Conservation (phyloP, 2,888 invertebrate species). For the Dastarcus helophoroides region DNA sequence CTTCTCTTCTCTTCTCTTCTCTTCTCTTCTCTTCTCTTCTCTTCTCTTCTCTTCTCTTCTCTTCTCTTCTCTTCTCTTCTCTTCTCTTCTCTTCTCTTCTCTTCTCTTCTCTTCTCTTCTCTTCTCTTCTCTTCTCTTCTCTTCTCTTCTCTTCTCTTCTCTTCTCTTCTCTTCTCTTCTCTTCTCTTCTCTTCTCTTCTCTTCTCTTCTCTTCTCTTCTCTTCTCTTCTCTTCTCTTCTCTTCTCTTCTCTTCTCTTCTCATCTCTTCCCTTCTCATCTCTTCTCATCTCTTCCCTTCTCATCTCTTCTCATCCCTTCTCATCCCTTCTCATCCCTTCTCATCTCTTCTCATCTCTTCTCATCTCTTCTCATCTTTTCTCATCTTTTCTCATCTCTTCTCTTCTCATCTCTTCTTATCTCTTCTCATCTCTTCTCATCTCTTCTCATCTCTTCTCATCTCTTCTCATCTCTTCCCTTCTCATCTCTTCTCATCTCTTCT, state of each 20-base stretch:
- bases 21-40: neutral
- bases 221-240: neutral
- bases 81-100: constrained; percentile 4
- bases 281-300: neutral
- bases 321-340: neutral
- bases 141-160: constrained; percentile 1
- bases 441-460: no score
- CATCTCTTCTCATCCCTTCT: neutral
- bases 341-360: neutral
- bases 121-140: constrained; percentile 5
- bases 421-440: no score
- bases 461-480: no score
- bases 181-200: neutral
- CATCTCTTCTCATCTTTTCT: neutral
- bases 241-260: neutral
- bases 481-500: no score
- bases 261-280: neutral
- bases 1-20: neutral
- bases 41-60: constrained; percentile 4
- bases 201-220: neutral
- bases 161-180: constrained; percentile 5
- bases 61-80: constrained; percentile 6
- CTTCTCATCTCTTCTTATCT: no score
- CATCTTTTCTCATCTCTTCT: constrained; percentile 1
- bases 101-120: constrained; percentile 9